Percentiles rank a stretch among this genome's conserved stretches.
Evolutionary conservation across 2,113 vertebrate species (phyloP).

Genomic region (Mustela lutreola): DNA sequence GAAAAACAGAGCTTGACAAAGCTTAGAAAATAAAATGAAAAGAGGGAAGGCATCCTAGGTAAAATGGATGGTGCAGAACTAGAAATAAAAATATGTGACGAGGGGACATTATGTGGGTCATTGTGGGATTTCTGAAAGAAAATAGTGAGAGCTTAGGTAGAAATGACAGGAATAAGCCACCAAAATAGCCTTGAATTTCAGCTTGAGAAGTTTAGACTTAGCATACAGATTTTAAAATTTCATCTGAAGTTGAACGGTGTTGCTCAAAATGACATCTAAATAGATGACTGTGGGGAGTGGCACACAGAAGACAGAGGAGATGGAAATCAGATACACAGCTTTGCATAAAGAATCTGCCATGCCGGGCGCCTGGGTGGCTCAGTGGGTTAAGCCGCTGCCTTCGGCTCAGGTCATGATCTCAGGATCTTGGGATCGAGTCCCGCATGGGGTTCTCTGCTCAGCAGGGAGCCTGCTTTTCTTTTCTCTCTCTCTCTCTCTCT

Average conservation of each 20-base stretch:
- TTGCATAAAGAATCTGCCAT: not conserved
- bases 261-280: not conserved
- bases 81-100: conserved; percentile 2
- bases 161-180: not conserved
- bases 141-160: not conserved
- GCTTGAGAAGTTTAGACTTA: not conserved
- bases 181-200: conserved; percentile 53
- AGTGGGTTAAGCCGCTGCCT: too few relatives aligned
- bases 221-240: not conserved
- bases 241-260: not conserved
- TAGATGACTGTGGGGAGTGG: not conserved
- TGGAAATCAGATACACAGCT: not conserved
- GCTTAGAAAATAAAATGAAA: conserved; percentile 72
- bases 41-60: conserved; percentile 15
- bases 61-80: not conserved
- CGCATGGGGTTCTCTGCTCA: too few relatives aligned
- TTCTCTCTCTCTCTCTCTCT: too few relatives aligned
- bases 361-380: too few relatives aligned
- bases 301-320: not conserved
- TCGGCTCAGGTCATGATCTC: too few relatives aligned
- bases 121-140: conserved; percentile 18
- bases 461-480: too few relatives aligned
- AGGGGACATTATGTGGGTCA: conserved; percentile 3
- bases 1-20: conserved; percentile 48
- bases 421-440: too few relatives aligned